phyloP scores from a whole-genome alignment of 2,113 vertebrate genomes.

The Clarias magur region DNA sequence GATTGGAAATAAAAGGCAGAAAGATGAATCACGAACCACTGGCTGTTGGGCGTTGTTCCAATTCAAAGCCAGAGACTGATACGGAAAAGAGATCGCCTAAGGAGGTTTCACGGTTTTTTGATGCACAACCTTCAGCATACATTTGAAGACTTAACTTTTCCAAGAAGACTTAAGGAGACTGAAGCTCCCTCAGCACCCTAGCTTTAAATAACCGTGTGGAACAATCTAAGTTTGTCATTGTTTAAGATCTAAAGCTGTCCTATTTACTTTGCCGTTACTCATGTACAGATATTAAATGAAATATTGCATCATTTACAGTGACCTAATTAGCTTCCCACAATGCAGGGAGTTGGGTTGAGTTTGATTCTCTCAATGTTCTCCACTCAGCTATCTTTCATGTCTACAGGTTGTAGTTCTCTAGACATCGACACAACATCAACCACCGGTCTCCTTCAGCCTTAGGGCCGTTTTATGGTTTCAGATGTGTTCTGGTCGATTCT shows the following conservation, averaged over 20 bases:
- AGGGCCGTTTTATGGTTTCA: not conserved
- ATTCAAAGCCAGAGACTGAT: not conserved
- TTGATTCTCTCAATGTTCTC: not conserved
- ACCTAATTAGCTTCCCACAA: not conserved
- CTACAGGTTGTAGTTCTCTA: not conserved
- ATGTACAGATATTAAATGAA: not conserved
- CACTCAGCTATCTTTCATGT: not conserved
- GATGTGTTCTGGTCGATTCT: not conserved
- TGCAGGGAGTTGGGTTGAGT: not conserved
- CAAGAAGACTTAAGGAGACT: not conserved
- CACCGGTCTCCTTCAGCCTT: not conserved
- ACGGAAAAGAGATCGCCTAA: not conserved
- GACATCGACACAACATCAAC: not conserved
- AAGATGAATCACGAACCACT: not conserved
- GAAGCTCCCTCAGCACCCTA: not conserved
- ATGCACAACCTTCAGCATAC: conserved; percentile 14
- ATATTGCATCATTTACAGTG: not conserved
- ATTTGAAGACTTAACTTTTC: conserved; percentile 4
- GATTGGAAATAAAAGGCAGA: not conserved
- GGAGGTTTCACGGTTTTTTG: not conserved
- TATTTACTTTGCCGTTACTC: not conserved
- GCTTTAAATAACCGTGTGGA: not conserved
- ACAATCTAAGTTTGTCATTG: not conserved
- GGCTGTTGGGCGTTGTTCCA: not conserved
- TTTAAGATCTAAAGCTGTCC: not conserved